Evolutionary conservation across 2,888 invertebrate species (phyloP).

Genomic region (Xanthia togata): DNA sequence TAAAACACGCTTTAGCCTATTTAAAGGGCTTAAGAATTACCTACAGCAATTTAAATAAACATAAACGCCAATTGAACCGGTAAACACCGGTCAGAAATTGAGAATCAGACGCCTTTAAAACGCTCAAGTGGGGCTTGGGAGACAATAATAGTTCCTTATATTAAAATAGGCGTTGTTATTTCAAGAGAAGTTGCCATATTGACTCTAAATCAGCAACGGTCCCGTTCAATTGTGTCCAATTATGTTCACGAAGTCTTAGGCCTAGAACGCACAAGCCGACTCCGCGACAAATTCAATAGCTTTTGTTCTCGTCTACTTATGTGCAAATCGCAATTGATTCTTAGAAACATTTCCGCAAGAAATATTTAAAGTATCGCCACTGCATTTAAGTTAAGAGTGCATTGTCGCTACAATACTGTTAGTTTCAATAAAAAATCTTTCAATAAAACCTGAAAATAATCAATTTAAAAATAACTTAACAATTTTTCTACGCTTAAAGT

Average conservation of each 20-base stretch:
- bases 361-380: constrained; percentile 20
- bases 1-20: background rate
- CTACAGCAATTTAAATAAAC: constrained; percentile 32
- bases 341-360: constrained; percentile 28
- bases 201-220: constrained; percentile 77
- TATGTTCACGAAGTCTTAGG: constrained; percentile 73
- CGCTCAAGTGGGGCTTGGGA: constrained; percentile 30
- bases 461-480: constrained; percentile 30
- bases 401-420: constrained; percentile 4
- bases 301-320: constrained; percentile 59
- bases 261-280: constrained; percentile 28
- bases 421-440: constrained; percentile 15
- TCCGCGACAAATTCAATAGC: constrained; percentile 60
- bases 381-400: constrained; percentile 17
- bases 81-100: constrained; percentile 37
- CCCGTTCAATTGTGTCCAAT: constrained; percentile 83
- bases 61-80: constrained; percentile 33
- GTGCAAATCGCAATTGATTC: constrained; percentile 53
- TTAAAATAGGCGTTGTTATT: constrained; percentile 67
- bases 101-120: constrained; percentile 42
- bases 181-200: constrained; percentile 72
- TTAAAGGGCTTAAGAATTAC: constrained; percentile 12
- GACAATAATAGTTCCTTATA: constrained; percentile 55
- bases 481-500: constrained; percentile 32
- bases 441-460: constrained; percentile 32